Evolutionary conservation across 2,797 vertebrate species (phyloP).

Genomic region (Catamblyrhynchus diadema): DNA sequence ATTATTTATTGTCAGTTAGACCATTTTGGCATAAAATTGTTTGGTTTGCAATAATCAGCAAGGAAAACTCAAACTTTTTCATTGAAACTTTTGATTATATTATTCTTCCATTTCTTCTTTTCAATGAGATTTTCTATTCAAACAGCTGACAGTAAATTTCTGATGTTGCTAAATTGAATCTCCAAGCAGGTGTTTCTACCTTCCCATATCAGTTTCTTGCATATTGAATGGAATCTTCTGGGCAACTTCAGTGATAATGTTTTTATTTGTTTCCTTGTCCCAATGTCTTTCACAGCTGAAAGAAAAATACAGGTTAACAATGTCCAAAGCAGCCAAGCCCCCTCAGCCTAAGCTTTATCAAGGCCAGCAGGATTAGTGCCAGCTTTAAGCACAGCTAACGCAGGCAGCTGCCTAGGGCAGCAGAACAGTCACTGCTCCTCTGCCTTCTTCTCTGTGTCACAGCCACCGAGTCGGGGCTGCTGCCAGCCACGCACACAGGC

Average conservation of each 20-base stretch:
- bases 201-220: not conserved
- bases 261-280: not conserved
- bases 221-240: not conserved
- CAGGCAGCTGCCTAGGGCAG: not conserved
- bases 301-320: not conserved
- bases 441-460: not conserved
- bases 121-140: not conserved
- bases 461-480: not conserved
- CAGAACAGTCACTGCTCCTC: not conserved
- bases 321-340: not conserved
- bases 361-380: not conserved
- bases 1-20: not conserved
- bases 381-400: not conserved
- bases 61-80: not conserved
- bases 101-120: not conserved
- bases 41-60: not conserved
- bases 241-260: not conserved
- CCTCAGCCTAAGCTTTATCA: not conserved
- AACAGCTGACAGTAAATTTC: not conserved
- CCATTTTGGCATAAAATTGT: not conserved
- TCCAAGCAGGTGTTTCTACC: not conserved
- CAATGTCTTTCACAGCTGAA: not conserved
- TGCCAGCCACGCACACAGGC: not conserved
- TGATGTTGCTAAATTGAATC: not conserved
- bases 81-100: not conserved